phyloP scores from a whole-genome alignment of 2,888 invertebrate species.

The Agrilus biguttatus region DNA sequence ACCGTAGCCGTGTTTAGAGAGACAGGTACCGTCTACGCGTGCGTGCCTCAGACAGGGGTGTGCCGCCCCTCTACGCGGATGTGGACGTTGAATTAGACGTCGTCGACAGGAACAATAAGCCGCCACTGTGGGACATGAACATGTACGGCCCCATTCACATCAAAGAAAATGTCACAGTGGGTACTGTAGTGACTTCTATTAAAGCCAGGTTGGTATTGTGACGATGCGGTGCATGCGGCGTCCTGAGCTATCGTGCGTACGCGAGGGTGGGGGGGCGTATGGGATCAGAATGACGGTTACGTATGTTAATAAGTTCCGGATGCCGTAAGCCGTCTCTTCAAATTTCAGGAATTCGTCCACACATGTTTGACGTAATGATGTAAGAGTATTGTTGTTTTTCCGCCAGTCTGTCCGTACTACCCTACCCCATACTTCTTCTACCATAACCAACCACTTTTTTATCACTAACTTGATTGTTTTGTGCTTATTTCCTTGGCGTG shows the following conservation, averaged over 20 bases:
- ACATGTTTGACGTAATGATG: slow-evolving; percentile 5
- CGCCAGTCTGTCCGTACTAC: slow-evolving; percentile 14
- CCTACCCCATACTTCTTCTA: slow-evolving; percentile 16
- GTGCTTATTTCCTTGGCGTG: slow-evolving; percentile 13
- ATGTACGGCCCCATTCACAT: slow-evolving; percentile 96
- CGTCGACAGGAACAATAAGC: slow-evolving; percentile 97
- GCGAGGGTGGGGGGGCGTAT: slow-evolving; percentile 27
- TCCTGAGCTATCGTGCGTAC: slow-evolving; percentile 20
- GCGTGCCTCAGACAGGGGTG: slow-evolving; percentile 91
- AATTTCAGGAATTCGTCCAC: not conserved
- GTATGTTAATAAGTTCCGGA: slow-evolving; percentile 11
- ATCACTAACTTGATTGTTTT: too few relatives aligned
- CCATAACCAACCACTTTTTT: slow-evolving; percentile 2
- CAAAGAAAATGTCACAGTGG: slow-evolving; percentile 98
- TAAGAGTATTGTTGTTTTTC: slow-evolving; percentile 4
- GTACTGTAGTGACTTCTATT: slow-evolving; percentile 95
- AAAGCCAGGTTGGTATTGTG: slow-evolving; percentile 90
- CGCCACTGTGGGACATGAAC: slow-evolving; percentile 89
- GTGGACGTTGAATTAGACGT: slow-evolving; percentile 97
- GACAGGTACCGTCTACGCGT: slow-evolving; percentile 94
- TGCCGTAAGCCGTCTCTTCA: not conserved
- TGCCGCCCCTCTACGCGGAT: slow-evolving; percentile 82
- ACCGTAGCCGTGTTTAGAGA: slow-evolving; percentile 67
- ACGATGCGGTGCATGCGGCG: slow-evolving; percentile 31
- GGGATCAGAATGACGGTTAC: slow-evolving; percentile 11